These are phyloP conservation scores for Macrophya alboannulata DNA, from an alignment of 2,888 invertebrate genomes.

Conservation along the genomic window DNA sequence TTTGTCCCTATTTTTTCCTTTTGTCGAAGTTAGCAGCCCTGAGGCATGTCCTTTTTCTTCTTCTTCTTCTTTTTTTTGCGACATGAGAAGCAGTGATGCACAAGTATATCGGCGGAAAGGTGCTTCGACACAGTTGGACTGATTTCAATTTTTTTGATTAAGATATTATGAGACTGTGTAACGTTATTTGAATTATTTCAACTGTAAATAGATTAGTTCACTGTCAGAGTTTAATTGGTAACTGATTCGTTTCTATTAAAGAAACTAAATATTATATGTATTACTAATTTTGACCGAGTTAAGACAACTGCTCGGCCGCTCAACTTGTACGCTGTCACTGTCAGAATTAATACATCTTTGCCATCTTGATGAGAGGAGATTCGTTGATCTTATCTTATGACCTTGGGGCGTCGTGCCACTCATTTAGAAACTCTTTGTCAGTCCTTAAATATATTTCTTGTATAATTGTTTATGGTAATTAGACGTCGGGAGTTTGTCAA, in stretches of 20 bases:
- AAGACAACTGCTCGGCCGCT: not conserved
- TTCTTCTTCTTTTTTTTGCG: not conserved
- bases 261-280: not conserved
- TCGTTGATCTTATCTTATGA: slow-evolving; percentile 38
- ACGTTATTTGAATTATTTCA: not conserved
- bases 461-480: slow-evolving; percentile 49
- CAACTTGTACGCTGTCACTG: not conserved
- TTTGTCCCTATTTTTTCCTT: not conserved
- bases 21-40: not conserved
- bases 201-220: not conserved
- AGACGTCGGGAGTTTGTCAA: slow-evolving; percentile 34
- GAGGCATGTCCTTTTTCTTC: not conserved
- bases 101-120: not conserved
- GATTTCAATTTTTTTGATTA: not conserved
- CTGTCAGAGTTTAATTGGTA: not conserved
- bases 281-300: too few relatives aligned
- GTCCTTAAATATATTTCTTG: slow-evolving; percentile 30
- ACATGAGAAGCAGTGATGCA: not conserved
- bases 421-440: slow-evolving; percentile 36
- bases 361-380: slow-evolving; percentile 30
- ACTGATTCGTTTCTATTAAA: not conserved
- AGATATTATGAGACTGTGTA: not conserved
- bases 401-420: slow-evolving; percentile 22
- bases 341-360: slow-evolving; percentile 31
- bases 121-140: not conserved